Evolutionary conservation across 2,888 invertebrate genomes (phyloP).

Genomic region (Morpho helenor): DNA sequence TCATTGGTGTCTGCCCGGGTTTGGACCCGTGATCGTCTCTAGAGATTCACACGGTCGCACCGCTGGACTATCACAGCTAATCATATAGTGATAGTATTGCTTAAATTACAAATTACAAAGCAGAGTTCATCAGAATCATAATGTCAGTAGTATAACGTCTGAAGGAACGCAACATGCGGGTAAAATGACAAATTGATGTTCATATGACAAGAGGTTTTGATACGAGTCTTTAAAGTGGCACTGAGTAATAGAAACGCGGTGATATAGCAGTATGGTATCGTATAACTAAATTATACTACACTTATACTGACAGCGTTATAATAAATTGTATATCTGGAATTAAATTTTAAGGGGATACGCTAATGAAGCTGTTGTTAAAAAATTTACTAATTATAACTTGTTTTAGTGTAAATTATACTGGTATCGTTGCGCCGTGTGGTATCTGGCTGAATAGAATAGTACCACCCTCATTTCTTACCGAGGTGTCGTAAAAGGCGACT

Average conservation of each 20-base stretch:
- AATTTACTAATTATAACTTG: neutral
- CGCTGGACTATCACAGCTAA: too few species aligned
- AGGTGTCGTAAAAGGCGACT: too few species aligned
- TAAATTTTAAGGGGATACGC: slow-evolving; percentile 1
- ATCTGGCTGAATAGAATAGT: too few species aligned
- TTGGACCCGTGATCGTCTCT: too few species aligned
- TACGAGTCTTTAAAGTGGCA: slow-evolving; percentile 50
- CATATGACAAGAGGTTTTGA: slow-evolving; percentile 49
- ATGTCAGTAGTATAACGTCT: neutral
- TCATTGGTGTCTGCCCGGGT: too few species aligned
- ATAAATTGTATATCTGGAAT: slow-evolving; percentile 5
- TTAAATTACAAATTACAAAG: too few species aligned
- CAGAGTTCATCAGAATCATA: neutral
- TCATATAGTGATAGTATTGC: too few species aligned
- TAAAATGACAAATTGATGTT: slow-evolving; percentile 62
- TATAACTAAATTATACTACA: slow-evolving; percentile 15
- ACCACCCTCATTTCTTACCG: too few species aligned
- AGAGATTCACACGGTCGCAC: too few species aligned
- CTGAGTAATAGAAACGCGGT: slow-evolving; percentile 64
- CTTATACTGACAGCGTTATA: slow-evolving; percentile 1
- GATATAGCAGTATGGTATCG: slow-evolving; percentile 41
- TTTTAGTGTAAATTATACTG: too few species aligned
- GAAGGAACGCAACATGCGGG: slow-evolving; percentile 51
- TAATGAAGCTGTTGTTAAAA: slow-evolving; percentile 1
- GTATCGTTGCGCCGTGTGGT: too few species aligned